Percentiles rank a stretch among this genome's conserved stretches.
Conservation (phyloP, 2,888 invertebrate species). For the Myopa tessellatipennis region DNA sequence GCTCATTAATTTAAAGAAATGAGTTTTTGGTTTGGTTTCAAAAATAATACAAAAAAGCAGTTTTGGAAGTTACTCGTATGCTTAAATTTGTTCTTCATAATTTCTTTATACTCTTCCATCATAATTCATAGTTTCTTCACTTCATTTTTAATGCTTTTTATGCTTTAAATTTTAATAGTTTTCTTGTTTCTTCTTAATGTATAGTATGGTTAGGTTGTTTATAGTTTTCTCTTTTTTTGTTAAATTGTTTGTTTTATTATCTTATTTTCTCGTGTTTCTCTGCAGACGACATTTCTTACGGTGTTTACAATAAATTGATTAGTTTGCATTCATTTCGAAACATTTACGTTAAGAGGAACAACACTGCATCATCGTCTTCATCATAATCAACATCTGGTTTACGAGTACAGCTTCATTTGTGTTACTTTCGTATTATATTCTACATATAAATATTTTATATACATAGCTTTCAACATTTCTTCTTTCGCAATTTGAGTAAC, state of each 20-base stretch:
- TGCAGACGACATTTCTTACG: background rate
- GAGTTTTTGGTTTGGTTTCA: constrained; percentile 59
- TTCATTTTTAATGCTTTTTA: constrained; percentile 40
- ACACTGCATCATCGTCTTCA: constrained; percentile 2
- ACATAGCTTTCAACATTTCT: constrained; percentile 11
- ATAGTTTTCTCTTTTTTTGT: constrained; percentile 5
- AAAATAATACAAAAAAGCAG: constrained; percentile 34
- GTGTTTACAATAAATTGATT: background rate
- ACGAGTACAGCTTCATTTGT: background rate
- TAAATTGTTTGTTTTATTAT: constrained; percentile 6
- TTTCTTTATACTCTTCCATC: constrained; percentile 37
- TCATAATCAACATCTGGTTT: no score
- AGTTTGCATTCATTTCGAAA: constrained; percentile 14
- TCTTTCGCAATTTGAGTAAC: constrained; percentile 11
- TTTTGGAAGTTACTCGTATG: constrained; percentile 37
- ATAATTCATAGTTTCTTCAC: constrained; percentile 45
- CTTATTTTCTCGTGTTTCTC: constrained; percentile 6
- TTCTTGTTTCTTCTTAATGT: constrained; percentile 25
- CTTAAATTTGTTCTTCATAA: constrained; percentile 39
- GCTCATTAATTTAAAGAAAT: constrained; percentile 33
- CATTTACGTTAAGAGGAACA: constrained; percentile 16
- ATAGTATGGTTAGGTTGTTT: constrained; percentile 19
- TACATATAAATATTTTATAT: constrained; percentile 9
- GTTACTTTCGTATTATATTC: background rate
- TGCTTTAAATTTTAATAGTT: constrained; percentile 35